phyloP scores from a whole-genome alignment of 2,113 vertebrate genomes.

The Petromus typicus region DNA sequence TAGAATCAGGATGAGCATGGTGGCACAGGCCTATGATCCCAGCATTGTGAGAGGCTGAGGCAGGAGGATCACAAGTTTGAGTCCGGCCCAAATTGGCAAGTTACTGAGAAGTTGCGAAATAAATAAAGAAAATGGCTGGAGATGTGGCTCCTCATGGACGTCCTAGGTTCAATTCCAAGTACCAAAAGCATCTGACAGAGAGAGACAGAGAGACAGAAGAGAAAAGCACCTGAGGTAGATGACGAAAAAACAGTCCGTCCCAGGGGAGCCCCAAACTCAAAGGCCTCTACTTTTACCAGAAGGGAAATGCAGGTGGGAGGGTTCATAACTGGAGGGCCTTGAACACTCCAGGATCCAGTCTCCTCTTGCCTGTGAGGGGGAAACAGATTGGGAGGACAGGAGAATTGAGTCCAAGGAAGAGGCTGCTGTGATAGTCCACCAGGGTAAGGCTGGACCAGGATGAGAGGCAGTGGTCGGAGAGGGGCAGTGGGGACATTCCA shows the following conservation, averaged over 20 bases:
- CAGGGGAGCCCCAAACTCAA: background rate
- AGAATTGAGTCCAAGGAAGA: background rate
- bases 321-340: background rate
- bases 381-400: background rate
- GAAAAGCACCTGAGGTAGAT: too few species aligned
- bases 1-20: background rate
- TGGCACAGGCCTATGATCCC: background rate
- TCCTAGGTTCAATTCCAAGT: background rate
- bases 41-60: background rate
- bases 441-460: background rate
- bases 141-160: background rate
- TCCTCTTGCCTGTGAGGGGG: background rate
- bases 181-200: background rate
- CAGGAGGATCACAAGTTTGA: background rate
- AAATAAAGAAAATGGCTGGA: background rate
- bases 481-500: background rate
- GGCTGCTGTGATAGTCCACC: background rate
- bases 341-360: background rate
- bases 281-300: background rate
- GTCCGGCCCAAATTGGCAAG: background rate
- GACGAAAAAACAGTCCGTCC: background rate
- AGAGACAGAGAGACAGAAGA: background rate
- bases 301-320: background rate
- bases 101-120: background rate
- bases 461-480: background rate